Evolutionary conservation across 2,797 vertebrate genomes (phyloP).

Genomic region (Crax fasciolata): DNA sequence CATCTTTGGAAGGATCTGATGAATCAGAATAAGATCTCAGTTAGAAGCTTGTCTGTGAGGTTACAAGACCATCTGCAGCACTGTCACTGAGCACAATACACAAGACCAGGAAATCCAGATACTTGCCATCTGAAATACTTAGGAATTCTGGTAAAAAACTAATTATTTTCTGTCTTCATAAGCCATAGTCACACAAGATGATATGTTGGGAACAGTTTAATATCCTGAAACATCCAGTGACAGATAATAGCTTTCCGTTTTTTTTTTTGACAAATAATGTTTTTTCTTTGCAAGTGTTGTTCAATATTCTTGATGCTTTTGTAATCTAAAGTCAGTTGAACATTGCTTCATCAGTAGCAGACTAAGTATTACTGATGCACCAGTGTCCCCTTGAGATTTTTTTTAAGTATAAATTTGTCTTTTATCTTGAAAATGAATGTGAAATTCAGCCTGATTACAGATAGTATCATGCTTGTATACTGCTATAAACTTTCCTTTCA

Average conservation of each 20-base stretch:
- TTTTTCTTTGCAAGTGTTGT: neutral
- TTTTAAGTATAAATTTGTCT: neutral
- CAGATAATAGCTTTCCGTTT: constrained; percentile 34
- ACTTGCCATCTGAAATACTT: constrained; percentile 38
- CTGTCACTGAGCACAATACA: constrained; percentile 57
- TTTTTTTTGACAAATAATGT: neutral
- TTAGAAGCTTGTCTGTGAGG: constrained; percentile 41
- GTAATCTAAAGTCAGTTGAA: neutral
- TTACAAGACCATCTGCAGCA: constrained; percentile 65
- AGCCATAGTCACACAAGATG: constrained; percentile 26
- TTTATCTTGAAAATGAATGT: constrained; percentile 13
- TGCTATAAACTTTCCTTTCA: neutral
- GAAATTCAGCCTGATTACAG: neutral
- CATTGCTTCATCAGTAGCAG: neutral
- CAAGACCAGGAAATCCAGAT: constrained; percentile 48
- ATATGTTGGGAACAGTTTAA: constrained; percentile 46
- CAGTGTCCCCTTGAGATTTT: neutral
- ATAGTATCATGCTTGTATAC: neutral
- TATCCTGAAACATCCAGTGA: constrained; percentile 55
- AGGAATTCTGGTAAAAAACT: constrained; percentile 15
- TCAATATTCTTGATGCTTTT: neutral
- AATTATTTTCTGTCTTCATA: constrained; percentile 60
- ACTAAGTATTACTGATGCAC: neutral
- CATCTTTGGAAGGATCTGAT: neutral
- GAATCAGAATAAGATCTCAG: constrained; percentile 13